Evolutionary conservation across 2,113 vertebrate species (phyloP), one percentile per base, ranked within the genome.

Genomic region (Siniperca knerii): DNA sequence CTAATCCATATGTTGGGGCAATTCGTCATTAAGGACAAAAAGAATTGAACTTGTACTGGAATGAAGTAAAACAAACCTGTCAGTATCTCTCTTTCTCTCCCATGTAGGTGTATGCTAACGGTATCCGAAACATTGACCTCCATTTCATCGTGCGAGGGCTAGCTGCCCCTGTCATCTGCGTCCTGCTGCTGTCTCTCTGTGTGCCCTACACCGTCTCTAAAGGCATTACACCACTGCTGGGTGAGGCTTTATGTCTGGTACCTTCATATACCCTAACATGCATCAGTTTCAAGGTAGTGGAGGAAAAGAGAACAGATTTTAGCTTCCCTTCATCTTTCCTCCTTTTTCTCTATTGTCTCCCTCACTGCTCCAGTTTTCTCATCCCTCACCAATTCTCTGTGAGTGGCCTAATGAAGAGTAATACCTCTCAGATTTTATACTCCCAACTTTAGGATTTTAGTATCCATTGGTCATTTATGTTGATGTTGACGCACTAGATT

Each of bases 41-140:
- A 58, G 0, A 9, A 33, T 0, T 33, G 29, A 20, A 29, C 5
- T 42, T 0, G 4, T 3, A 8, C 2, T 50, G 16, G 29, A 35
- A 35, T n/a, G 16, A 66, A 33, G 20, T 66, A 0, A 73, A 65
- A 25, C 25, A 3, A 44, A n/a, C 25, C 21, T 29, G 16, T n/a
- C 9, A 5, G 10, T 29, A 0, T 42, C 54, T 21, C 29, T 7
- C 13, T 7, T 21, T 64, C 57, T n/a, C n/a, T 23, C n/a, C 72
- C 72, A 86, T 76, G 35, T 58, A 96, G 97, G 97, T 99, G 25
- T 99, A 99, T 42, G 98, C 98, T 72, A 99, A 99, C 44, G 98
- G 98, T 2, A 98, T 99, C 89, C 96, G 98, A 54, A 99, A 99
- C 93, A 99, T 99, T 54, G 98, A 99, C 87, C 96, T 99, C 46